Percentiles rank a stretch among this genome's conserved stretches.
Conservation (phyloP, 2,113 vertebrate genomes). For the Osmerus mordax region DNA sequence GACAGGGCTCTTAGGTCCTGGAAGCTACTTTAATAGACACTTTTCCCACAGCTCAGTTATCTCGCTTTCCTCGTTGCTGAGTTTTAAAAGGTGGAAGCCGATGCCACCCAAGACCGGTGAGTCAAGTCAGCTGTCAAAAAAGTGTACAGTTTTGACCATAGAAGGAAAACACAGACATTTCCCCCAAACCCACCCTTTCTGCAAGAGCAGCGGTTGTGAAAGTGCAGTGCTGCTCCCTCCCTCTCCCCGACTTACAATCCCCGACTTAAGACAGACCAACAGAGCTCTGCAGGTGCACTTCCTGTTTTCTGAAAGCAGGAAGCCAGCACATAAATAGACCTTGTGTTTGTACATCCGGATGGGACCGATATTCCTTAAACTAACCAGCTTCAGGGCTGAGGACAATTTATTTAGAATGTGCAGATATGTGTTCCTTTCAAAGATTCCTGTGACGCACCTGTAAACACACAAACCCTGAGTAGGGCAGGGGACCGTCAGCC, state of each 20-base stretch:
- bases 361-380: slow-evolving; percentile 5
- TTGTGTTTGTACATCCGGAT: slow-evolving; percentile 34
- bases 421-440: too few relatives aligned
- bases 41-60: background rate
- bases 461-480: too few relatives aligned
- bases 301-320: slow-evolving; percentile 50
- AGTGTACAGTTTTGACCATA: background rate
- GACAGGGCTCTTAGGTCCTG: background rate
- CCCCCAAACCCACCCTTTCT: background rate
- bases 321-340: slow-evolving; percentile 40
- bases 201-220: slow-evolving; percentile 1
- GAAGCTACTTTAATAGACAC: too few relatives aligned
- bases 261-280: background rate
- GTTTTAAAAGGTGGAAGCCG: background rate
- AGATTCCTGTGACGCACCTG: too few relatives aligned
- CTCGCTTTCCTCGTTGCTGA: background rate
- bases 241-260: background rate
- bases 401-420: background rate
- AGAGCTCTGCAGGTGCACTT: slow-evolving; percentile 46
- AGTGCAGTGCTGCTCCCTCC: background rate
- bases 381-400: slow-evolving; percentile 2
- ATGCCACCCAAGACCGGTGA: background rate
- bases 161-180: background rate
- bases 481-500: background rate
- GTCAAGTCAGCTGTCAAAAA: background rate